Evolutionary conservation across 2,888 invertebrate genomes (phyloP), one percentile per base, ranked within the genome.

Genomic region (Ferrisia virgata): DNA sequence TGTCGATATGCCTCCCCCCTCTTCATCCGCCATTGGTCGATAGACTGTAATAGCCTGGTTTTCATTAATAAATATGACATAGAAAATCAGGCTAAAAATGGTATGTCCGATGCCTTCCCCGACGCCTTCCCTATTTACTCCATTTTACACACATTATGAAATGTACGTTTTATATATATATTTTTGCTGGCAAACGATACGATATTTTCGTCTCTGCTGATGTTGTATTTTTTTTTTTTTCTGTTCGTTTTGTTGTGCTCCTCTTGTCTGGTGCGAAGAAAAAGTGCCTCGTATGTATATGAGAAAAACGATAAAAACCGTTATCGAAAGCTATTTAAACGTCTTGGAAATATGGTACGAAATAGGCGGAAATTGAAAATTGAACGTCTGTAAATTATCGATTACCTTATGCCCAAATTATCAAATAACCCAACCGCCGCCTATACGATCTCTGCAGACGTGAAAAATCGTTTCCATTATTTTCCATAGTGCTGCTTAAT

Each of bases 361-460:
- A 8, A n/a, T n/a, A n/a, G n/a, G n/a, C n/a, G n/a, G n/a, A n/a
- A n/a, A n/a, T n/a, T n/a, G n/a, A n/a, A n/a, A n/a, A n/a, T n/a
- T n/a, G n/a, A n/a, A n/a, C n/a, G 18, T 18, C 72, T n/a, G 36
- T 76, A 76, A 76, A 76, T 76, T 76, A 76, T 76, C 72, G 72
- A 76, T 76, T 76, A 76, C 25, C 72, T 76, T 76, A 76, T 76
- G 72, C 72, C 72, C 18, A 76, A 76, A 76, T 76, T 76, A 76
- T 76, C 36, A 76, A 28, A 28, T 28, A 28, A 64, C 11, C 39
- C 22, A 22, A 22, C n/a, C 43, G n/a, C n/a, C n/a, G n/a, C n/a
- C n/a, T n/a, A n/a, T n/a, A n/a, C n/a, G n/a, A n/a, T n/a, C n/a
- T n/a, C n/a, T n/a, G n/a, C n/a, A n/a, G 22, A 28, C 64, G 58